Evolutionary conservation across 2,113 vertebrate species (phyloP).

Genomic region (Neoarius graeffei): DNA sequence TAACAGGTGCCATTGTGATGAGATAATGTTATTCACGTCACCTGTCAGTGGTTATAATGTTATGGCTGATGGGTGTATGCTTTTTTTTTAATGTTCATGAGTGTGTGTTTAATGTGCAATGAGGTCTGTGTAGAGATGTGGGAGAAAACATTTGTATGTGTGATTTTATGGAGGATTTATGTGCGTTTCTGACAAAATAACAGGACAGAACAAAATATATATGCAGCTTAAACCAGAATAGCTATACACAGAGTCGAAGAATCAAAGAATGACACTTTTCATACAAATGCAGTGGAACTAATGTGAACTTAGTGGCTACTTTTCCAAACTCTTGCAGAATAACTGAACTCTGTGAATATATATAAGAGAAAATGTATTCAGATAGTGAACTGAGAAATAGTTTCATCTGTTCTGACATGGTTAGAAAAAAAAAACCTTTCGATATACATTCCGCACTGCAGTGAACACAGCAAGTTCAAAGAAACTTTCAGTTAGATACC

Average conservation of each 20-base stretch:
- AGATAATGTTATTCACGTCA: no score
- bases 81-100: not conserved
- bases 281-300: not conserved
- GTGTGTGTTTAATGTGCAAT: not conserved
- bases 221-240: constrained; percentile 3
- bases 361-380: constrained; percentile 37
- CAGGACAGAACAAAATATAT: constrained; percentile 1
- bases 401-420: not conserved
- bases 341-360: constrained; percentile 37
- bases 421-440: not conserved
- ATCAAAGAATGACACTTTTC: constrained; percentile 9
- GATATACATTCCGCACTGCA: not conserved
- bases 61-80: no score
- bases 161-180: not conserved
- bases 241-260: not conserved
- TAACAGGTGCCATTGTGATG: no score
- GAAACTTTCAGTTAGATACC: not conserved
- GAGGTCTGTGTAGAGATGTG: not conserved
- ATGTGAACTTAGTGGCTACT: constrained; percentile 20
- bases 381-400: constrained; percentile 11
- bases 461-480: not conserved
- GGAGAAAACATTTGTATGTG: not conserved
- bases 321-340: constrained; percentile 18
- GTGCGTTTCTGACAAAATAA: constrained; percentile 4
- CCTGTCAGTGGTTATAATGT: no score